Evolutionary conservation across 2,888 invertebrate genomes (phyloP), one percentile per base, ranked within the genome.

Genomic region (Drosophila lutescens): DNA sequence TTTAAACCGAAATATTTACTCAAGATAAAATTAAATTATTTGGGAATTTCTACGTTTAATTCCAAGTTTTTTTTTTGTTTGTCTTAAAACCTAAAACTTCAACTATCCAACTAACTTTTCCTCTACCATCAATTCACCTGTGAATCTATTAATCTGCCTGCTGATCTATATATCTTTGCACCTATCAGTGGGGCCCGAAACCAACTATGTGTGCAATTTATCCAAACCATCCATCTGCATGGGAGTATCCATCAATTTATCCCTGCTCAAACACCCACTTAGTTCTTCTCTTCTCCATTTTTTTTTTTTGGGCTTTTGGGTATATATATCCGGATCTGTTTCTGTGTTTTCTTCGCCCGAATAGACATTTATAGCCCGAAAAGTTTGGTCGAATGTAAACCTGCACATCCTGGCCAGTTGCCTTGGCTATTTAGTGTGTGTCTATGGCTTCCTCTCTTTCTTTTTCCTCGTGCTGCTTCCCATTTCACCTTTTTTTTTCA

Each of bases 321-420:
- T 50, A 36, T 57, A 36, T 38, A 26, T 66, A 23, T 51, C 53
- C 40, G 44, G 56, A 44, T 69, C 57, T 36, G 59, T 51, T 38
- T 41, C 26, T 56, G 23, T 54, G 44, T 60, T 66, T 75, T 54
- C 70, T 36, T 59, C 77, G 77, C 86, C 80, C 74, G 80, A 80
- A 75, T 85, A 80, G 83, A 78, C 86, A 86, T 83, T 86, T 86
- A 83, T 83, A 80, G 86, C 76, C 83, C 77, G 17, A 83, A 71
- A 79, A 79, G 86, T 80, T 83, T 78, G 80, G 66, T 72, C 70
- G 79, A 71, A 76, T 71, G 51, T 72, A 72, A 63, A 44, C 26
- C 58, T 40, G 58, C 57, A 47, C 61, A 43, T 67, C 70, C 75
- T 67, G 63, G 49, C 63, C 72, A 74, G 81, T 83, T 84, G 70